Evolutionary conservation across 2,888 invertebrate species (phyloP), one percentile per base, ranked within the genome.

Genomic region (Isoperla grammatica): DNA sequence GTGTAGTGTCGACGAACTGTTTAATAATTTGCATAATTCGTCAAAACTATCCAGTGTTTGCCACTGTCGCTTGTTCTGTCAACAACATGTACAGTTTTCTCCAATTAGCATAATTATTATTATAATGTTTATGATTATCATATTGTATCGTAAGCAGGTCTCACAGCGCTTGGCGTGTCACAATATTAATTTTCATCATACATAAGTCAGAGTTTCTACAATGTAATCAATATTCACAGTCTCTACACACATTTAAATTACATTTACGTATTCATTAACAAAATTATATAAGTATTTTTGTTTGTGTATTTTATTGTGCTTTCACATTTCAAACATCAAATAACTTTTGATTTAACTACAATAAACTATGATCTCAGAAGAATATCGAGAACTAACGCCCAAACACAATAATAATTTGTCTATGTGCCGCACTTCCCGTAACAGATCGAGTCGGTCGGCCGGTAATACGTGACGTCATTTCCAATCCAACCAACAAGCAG

Each of bases 241-340:
- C 55, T 61, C 54, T 57, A 61, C 46, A 57, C 60, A 60, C 56
- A 43, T 56, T 19, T 53, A 53, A 35, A 35, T 35, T 45, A 42
- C 58, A 43, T 56, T n/a, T 48, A 17, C 37, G 35, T 37, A 35
- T 37, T 57, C 17, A 22, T 57, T 55, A 59, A 61, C 58, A 59
- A 58, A 61, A 58, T 48, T 58, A 61, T 58, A 61, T 40, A 59
- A 54, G 15, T 40, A 54, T 55, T 56, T 42, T 22, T 54, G 45
- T 58, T 22, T 39, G 20, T 45, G 56, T 22, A 56, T 43, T 56
- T 62, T 62, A 62, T 60, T 62, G 62, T 62, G 62, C 62, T 60
- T 53, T 57, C 62, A 62, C 60, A 62, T 62, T 39, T 54, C 50
- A 59, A 62, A 57, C 57, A 55, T 59, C 55, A 55, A 59, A 54